phyloP scores from a whole-genome alignment of 2,888 invertebrate genomes.

The Psylliodes chrysocephalus region DNA sequence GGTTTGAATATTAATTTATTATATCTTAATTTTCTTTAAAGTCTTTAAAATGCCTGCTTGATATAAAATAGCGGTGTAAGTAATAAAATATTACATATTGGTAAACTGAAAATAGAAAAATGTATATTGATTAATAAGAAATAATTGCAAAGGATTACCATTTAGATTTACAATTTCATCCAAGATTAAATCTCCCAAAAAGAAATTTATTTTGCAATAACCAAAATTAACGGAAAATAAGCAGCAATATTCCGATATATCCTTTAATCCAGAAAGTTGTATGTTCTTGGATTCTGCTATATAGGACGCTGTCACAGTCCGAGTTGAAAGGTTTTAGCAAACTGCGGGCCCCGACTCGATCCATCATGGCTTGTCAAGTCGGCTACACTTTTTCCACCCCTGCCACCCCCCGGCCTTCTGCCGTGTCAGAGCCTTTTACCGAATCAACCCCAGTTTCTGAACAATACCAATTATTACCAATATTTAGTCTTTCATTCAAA shows the following conservation, averaged over 20 bases:
- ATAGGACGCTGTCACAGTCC: conserved; percentile 59
- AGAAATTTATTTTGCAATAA: conserved; percentile 29
- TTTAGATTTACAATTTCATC: conserved; percentile 10
- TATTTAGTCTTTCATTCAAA: conserved; percentile 51
- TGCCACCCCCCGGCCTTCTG: conserved; percentile 59
- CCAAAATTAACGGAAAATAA: conserved; percentile 44
- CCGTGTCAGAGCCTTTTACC: conserved; percentile 52
- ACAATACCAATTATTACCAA: conserved; percentile 56
- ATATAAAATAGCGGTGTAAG: too few relatives aligned
- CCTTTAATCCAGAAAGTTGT: conserved; percentile 46
- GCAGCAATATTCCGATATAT: conserved; percentile 36
- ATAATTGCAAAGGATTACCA: too few relatives aligned
- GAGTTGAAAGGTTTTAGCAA: conserved; percentile 62
- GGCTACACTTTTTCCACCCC: conserved; percentile 61
- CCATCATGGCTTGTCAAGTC: conserved; percentile 67
- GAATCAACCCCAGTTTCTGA: conserved; percentile 56
- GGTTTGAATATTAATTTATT: too few relatives aligned
- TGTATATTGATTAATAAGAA: too few relatives aligned
- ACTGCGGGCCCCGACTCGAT: conserved; percentile 65
- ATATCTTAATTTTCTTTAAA: too few relatives aligned
- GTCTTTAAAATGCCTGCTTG: too few relatives aligned
- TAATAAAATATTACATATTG: too few relatives aligned
- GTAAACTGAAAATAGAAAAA: too few relatives aligned
- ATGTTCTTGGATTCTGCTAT: conserved; percentile 46
- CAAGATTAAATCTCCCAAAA: conserved; percentile 1